phyloP scores from a whole-genome alignment of 2,113 vertebrate species.

The Peromyscus maniculatus region DNA sequence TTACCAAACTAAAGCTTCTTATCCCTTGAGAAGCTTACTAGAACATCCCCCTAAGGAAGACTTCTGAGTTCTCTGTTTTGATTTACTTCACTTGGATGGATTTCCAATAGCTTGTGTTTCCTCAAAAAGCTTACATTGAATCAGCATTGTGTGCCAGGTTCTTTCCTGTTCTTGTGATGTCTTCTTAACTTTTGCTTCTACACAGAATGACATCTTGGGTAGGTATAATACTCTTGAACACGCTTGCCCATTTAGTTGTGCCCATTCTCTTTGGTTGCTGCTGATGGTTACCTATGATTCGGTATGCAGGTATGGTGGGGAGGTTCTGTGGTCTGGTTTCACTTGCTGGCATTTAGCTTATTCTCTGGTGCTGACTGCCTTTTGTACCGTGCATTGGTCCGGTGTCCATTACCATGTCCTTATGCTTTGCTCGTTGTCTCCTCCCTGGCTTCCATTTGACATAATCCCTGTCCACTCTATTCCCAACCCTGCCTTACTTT shows the following conservation, averaged over 20 bases:
- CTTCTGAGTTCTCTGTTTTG: conserved; percentile 53
- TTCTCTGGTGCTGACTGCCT: conserved; percentile 26
- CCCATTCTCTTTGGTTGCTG: conserved; percentile 18
- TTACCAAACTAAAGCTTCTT: conserved; percentile 37
- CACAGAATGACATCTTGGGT: not conserved
- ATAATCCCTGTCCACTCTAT: not conserved
- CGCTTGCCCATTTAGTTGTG: not conserved
- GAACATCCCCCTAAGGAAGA: not conserved
- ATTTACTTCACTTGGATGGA: not conserved
- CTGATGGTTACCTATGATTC: not conserved
- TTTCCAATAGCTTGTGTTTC: conserved; percentile 27
- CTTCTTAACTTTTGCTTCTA: conserved; percentile 2
- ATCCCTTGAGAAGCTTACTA: not conserved
- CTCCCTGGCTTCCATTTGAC: not conserved
- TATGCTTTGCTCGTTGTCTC: not conserved
- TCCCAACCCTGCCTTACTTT: not conserved
- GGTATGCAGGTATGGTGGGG: not conserved
- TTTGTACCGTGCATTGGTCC: not conserved
- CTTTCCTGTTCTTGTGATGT: not conserved
- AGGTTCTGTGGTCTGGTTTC: conserved; percentile 26
- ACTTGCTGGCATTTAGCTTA: not conserved
- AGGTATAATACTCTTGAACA: not conserved
- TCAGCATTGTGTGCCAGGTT: conserved; percentile 7
- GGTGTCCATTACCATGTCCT: not conserved
- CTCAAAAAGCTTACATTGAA: not conserved